These are phyloP conservation scores for Volucella zonaria DNA, from an alignment of 2,888 invertebrate species.

Conservation along the genomic window DNA sequence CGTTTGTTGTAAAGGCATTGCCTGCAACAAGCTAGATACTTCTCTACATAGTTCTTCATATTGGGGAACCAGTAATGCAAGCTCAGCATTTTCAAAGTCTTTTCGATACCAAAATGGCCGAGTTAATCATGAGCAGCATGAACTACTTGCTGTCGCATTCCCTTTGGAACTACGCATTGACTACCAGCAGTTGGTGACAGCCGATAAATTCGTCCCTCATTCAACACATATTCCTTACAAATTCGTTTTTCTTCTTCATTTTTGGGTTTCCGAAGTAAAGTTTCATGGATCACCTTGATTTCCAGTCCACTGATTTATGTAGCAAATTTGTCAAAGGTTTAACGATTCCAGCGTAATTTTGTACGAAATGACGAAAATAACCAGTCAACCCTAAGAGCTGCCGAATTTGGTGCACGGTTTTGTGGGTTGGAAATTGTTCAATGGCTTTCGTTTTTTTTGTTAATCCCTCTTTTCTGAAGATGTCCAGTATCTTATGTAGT, in stretches of 20 bases:
- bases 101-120: conserved; percentile 68
- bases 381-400: conserved; percentile 76
- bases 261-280: conserved; percentile 13
- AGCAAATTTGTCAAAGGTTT: conserved; percentile 59
- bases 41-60: conserved; percentile 78
- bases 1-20: conserved; percentile 79
- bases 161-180: conserved; percentile 69
- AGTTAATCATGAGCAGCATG: conserved; percentile 66
- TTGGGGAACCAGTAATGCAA: conserved; percentile 80
- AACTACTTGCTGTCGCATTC: conserved; percentile 62
- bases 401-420: conserved; percentile 73
- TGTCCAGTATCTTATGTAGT: neutral
- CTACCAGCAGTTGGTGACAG: conserved; percentile 27
- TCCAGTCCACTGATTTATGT: conserved; percentile 35
- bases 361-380: conserved; percentile 76
- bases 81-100: conserved; percentile 75
- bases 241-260: too few relatives aligned
- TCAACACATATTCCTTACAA: neutral
- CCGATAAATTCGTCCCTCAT: neutral
- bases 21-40: conserved; percentile 77
- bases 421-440: conserved; percentile 68
- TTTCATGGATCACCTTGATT: neutral
- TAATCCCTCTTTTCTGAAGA: conserved; percentile 18
- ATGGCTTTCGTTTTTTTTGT: conserved; percentile 74
- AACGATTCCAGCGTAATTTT: neutral